Evolutionary conservation across 2,888 invertebrate species (phyloP).

Genomic region (Melanargia galathea): DNA sequence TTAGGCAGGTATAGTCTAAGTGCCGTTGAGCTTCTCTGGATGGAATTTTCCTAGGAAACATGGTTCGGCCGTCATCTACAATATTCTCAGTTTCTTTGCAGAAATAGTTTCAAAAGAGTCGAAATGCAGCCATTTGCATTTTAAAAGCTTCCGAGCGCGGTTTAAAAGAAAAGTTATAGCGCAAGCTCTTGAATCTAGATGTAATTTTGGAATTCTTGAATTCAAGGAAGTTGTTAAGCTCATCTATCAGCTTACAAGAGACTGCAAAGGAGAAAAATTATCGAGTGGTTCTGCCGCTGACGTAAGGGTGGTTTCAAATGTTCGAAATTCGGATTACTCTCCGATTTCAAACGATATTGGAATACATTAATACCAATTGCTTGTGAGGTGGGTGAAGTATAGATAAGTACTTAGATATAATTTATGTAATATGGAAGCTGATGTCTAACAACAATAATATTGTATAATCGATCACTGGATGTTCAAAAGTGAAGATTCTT

Average conservation of each 20-base stretch:
- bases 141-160: conserved; percentile 60
- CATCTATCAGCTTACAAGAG: conserved; percentile 21
- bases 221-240: conserved; percentile 31
- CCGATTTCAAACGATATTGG: background rate
- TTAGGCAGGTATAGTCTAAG: too few relatives aligned
- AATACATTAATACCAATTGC: background rate
- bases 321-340: background rate
- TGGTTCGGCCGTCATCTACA: conserved; percentile 54
- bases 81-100: conserved; percentile 63
- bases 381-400: background rate
- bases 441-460: too few relatives aligned
- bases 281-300: background rate
- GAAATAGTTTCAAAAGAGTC: conserved; percentile 71
- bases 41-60: background rate
- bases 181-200: conserved; percentile 36
- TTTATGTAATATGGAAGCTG: too few relatives aligned
- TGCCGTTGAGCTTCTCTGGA: background rate
- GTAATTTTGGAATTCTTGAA: conserved; percentile 33
- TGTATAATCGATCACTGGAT: too few relatives aligned
- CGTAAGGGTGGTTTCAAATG: background rate
- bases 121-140: conserved; percentile 76
- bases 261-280: background rate
- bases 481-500: background rate
- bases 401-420: background rate
- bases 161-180: conserved; percentile 60